phyloP scores from a whole-genome alignment of 2,113 vertebrate species.

The Oryzias celebensis region DNA sequence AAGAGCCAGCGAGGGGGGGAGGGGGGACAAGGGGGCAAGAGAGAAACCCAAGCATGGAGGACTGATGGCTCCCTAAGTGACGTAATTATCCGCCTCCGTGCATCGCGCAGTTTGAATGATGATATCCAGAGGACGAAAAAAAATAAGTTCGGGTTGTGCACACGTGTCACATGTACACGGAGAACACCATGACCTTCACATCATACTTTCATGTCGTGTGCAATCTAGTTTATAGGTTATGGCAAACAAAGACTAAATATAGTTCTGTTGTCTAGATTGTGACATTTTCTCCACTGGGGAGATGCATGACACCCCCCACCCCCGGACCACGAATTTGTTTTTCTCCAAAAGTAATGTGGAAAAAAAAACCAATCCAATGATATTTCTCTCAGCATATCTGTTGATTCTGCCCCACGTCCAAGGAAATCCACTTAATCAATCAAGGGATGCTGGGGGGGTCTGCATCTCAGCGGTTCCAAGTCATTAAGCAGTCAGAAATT shows the following conservation, averaged over 20 bases:
- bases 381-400: slow-evolving; percentile 47
- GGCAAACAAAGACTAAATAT: slow-evolving; percentile 52
- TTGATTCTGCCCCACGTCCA: slow-evolving; percentile 63
- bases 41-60: slow-evolving; percentile 69
- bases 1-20: slow-evolving; percentile 7
- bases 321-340: slow-evolving; percentile 43
- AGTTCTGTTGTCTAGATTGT: slow-evolving; percentile 18
- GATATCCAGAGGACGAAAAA: slow-evolving; percentile 50
- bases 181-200: slow-evolving; percentile 67
- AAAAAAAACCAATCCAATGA: slow-evolving; percentile 56
- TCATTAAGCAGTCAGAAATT: slow-evolving; percentile 81
- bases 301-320: slow-evolving; percentile 19
- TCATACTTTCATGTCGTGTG: slow-evolving; percentile 56
- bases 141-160: slow-evolving; percentile 35
- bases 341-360: slow-evolving; percentile 29
- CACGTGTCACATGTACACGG: slow-evolving; percentile 44
- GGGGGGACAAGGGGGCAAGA: slow-evolving; percentile 42
- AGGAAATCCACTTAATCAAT: slow-evolving; percentile 71
- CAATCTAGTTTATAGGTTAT: slow-evolving; percentile 62
- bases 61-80: slow-evolving; percentile 75
- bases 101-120: slow-evolving; percentile 66
- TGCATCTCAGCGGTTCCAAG: slow-evolving; percentile 69
- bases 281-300: slow-evolving; percentile 14
- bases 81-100: slow-evolving; percentile 73
- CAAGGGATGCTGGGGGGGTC: slow-evolving; percentile 61